Conservation (phyloP, 2,888 invertebrate species). For the Ferrisia virgata region DNA sequence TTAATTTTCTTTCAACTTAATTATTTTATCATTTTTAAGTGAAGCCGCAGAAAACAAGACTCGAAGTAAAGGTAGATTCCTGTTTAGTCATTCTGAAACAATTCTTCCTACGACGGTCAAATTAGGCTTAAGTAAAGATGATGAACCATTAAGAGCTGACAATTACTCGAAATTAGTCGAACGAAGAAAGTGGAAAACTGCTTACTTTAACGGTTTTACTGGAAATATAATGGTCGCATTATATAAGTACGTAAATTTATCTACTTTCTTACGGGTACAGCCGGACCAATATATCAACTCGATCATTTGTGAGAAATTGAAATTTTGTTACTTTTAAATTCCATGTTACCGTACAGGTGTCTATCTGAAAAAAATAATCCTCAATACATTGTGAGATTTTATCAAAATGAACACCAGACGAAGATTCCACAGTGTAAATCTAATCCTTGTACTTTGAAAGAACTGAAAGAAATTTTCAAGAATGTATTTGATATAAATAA, state of each 20-base stretch:
- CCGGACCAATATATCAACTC: too few species aligned
- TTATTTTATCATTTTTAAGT: neutral
- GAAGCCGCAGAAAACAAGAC: neutral
- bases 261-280: neutral
- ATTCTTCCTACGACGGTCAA: conserved; percentile 55
- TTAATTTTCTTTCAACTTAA: neutral
- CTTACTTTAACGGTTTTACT: conserved; percentile 67
- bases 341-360: neutral
- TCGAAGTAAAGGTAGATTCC: neutral
- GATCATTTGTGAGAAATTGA: neutral
- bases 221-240: conserved; percentile 72
- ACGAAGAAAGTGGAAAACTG: conserved; percentile 65
- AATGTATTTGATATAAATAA: neutral
- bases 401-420: neutral
- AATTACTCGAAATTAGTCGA: conserved; percentile 60
- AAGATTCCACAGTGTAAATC: neutral
- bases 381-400: neutral
- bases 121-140: conserved; percentile 64
- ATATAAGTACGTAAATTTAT: conserved; percentile 64
- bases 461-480: neutral
- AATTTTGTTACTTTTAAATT: neutral
- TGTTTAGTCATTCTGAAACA: conserved; percentile 58
- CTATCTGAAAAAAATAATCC: neutral
- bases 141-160: conserved; percentile 61
- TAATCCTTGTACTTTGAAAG: neutral